Percentiles rank a stretch among this genome's conserved stretches.
phyloP scores from a whole-genome alignment of 2,113 vertebrate genomes.

The Emydura subglobosa region DNA sequence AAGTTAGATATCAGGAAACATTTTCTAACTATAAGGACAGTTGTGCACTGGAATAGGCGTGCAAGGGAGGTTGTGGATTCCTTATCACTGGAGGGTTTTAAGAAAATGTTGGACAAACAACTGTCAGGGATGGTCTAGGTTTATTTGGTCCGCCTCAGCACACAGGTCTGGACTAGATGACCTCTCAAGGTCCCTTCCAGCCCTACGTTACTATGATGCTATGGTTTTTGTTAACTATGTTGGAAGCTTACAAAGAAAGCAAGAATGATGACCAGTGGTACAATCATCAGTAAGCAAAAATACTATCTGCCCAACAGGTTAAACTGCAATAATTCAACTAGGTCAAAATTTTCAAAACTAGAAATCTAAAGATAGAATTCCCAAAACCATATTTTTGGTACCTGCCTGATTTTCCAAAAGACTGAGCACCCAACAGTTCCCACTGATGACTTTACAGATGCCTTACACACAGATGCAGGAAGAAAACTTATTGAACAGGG shows the following conservation, averaged over 20 bases:
- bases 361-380: fast-evolving
- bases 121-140: neutral
- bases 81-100: neutral
- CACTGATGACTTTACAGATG: fast-evolving
- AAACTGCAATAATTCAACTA: neutral
- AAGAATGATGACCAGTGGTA: fast-evolving
- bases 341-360: neutral
- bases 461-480: fast-evolving
- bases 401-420: fast-evolving
- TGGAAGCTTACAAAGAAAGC: neutral
- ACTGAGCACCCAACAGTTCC: neutral
- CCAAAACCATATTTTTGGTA: neutral
- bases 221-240: neutral
- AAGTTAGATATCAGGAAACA: neutral
- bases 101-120: neutral
- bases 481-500: neutral
- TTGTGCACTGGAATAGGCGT: neutral
- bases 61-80: neutral
- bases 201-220: neutral
- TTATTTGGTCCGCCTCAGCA: neutral
- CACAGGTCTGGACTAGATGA: neutral
- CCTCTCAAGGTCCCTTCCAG: neutral
- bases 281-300: fast-evolving
- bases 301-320: neutral
- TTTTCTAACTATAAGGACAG: neutral